Percentiles rank a stretch among this genome's conserved stretches.
phyloP scores from a whole-genome alignment of 2,113 vertebrate genomes.

The Jacana jacana region DNA sequence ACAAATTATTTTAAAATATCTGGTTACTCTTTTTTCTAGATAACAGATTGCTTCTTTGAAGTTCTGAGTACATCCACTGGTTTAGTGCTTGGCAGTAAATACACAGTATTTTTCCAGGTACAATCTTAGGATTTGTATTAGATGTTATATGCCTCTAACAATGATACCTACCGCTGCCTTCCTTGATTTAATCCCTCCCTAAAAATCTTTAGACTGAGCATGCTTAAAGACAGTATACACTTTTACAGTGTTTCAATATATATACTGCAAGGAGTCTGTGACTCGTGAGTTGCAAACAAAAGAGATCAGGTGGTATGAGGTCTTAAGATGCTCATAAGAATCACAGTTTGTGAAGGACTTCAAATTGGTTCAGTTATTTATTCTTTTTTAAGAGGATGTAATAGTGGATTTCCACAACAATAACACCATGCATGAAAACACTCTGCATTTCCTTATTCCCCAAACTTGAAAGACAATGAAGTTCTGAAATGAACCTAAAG shows the following conservation, averaged over 20 bases:
- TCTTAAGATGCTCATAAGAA: not conserved
- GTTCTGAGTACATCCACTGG: not conserved
- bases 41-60: not conserved
- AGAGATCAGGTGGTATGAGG: not conserved
- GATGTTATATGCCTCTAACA: not conserved
- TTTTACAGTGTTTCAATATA: not conserved
- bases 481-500: conserved; percentile 11
- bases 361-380: not conserved
- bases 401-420: conserved; percentile 3
- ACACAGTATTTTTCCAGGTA: not conserved
- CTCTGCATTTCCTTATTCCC: not conserved
- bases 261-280: not conserved
- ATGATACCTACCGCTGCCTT: not conserved
- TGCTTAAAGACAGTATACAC: not conserved
- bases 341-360: not conserved
- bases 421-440: not conserved
- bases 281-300: not conserved
- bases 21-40: not conserved
- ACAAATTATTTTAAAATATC: not conserved
- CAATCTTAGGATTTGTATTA: not conserved
- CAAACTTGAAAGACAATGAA: not conserved
- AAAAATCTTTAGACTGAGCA: not conserved
- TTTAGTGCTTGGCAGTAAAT: not conserved
- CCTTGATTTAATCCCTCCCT: not conserved
- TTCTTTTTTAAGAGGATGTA: conserved; percentile 4